Conservation (phyloP, 2,113 vertebrate genomes). For the Psittacus erithacus region DNA sequence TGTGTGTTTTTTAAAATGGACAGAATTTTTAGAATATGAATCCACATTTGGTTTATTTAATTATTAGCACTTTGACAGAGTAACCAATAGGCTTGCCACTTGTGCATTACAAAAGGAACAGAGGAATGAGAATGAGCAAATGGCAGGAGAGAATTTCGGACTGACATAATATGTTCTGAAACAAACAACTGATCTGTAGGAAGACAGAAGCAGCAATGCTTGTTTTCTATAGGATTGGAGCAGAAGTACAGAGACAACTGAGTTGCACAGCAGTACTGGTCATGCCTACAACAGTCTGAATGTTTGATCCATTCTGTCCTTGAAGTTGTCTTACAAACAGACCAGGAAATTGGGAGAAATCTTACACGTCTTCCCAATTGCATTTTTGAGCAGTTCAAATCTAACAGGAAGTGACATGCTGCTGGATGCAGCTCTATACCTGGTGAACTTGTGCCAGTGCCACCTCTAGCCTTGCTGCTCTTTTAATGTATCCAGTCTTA, state of each 20-base stretch:
- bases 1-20: not conserved
- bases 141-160: not conserved
- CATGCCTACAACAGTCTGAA: not conserved
- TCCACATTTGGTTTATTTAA: not conserved
- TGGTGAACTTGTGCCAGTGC: conserved; percentile 80
- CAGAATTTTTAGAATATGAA: not conserved
- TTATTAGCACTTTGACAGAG: not conserved
- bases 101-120: not conserved
- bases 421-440: conserved; percentile 71
- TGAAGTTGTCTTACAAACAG: not conserved
- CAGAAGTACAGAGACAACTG: not conserved
- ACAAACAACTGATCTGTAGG: not conserved
- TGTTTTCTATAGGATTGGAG: not conserved
- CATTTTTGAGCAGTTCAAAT: not conserved
- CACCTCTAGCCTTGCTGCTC: conserved; percentile 66
- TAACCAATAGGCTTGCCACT: not conserved
- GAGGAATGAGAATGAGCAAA: not conserved
- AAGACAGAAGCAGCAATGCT: not conserved
- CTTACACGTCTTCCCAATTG: not conserved
- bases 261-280: not conserved
- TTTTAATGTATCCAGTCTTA: conserved; percentile 72
- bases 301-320: not conserved
- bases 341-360: not conserved
- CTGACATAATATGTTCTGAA: not conserved
- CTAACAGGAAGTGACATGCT: not conserved